Evolutionary conservation across 2,888 invertebrate genomes (phyloP), one percentile per base, ranked within the genome.

Genomic region (Micropterix aruncella): DNA sequence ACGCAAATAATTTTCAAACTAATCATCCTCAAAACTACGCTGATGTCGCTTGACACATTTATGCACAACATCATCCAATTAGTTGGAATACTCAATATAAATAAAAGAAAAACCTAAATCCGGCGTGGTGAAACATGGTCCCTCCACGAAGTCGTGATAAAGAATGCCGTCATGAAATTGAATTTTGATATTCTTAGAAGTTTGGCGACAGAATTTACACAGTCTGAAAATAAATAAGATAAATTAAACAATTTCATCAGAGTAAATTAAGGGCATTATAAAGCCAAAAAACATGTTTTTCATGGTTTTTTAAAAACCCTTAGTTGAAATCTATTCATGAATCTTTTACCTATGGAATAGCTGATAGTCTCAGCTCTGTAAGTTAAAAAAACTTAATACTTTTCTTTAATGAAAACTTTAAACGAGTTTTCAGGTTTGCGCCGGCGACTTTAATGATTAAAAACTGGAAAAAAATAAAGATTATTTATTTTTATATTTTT

Each of bases 141-240:
- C 61, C 3, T 57, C 54, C 43, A 61, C 62, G 50, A 74, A 79
- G 12, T 75, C 69, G 42, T 70, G 66, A 54, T 77, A 80, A 1
- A 72, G 60, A 45, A 58, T 60, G 48, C 64, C 65, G 42, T 73
- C 71, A 51, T 70, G 63, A 52, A 79, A 79, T 49, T 64, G 62
- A 54, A 78, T 75, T 3, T 62, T 55, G 1, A 79, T 61, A 0
- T 63, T 63, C 1, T 77, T 70, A n/a, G 65, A 61, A 16, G 59
- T 59, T 42, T 63, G 59, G 1, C 63, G 65, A 44, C 78, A 79
- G 19, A 55, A 55, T 3, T 65, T 65, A 49, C 79, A 79, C 45
- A 74, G 58, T 52, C 78, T 78, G 56, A 1, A 57, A 57, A 48
- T 37, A 18, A 12, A 38, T 38, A 12, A 14, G 5, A 38, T 12